phyloP scores from a whole-genome alignment of 2,888 invertebrate genomes.

The Dendrolimus houi region DNA sequence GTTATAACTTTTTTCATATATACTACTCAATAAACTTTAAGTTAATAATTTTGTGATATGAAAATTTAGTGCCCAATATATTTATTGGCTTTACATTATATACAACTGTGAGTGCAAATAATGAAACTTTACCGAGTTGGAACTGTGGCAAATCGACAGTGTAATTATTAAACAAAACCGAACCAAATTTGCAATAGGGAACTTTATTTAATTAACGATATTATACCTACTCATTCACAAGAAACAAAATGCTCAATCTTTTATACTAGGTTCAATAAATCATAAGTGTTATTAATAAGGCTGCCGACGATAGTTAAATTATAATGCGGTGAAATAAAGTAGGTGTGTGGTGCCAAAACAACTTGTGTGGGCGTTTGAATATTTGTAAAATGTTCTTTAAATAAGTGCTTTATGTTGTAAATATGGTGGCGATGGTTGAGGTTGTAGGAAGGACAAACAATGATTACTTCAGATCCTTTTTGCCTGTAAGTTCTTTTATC shows the following conservation, averaged over 20 bases:
- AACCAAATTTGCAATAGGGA: no score
- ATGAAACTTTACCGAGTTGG: no score
- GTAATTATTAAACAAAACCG: no score
- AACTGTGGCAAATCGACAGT: no score
- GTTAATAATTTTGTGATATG: no score
- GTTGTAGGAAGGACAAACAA: conserved; percentile 48
- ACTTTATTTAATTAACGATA: not conserved
- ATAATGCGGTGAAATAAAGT: conserved; percentile 9
- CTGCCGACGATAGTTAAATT: not conserved
- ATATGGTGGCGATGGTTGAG: conserved; percentile 52
- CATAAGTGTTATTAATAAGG: conserved; percentile 8
- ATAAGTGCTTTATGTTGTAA: conserved; percentile 35
- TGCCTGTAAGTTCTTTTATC: conserved; percentile 52
- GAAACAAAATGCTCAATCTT: not conserved
- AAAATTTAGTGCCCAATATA: no score
- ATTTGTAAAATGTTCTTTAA: conserved; percentile 38
- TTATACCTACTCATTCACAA: not conserved
- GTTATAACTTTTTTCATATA: no score
- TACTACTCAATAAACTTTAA: no score
- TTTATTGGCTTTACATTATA: no score
- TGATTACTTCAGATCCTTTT: conserved; percentile 58
- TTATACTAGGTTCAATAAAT: not conserved
- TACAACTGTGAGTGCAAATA: no score
- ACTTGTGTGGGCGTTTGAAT: conserved; percentile 37
- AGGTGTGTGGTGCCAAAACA: conserved; percentile 31